These are phyloP conservation scores for Umimayanthus chanpuru DNA, from an alignment of 92 coral and sea anemone genomes.

Conservation along the genomic window DNA sequence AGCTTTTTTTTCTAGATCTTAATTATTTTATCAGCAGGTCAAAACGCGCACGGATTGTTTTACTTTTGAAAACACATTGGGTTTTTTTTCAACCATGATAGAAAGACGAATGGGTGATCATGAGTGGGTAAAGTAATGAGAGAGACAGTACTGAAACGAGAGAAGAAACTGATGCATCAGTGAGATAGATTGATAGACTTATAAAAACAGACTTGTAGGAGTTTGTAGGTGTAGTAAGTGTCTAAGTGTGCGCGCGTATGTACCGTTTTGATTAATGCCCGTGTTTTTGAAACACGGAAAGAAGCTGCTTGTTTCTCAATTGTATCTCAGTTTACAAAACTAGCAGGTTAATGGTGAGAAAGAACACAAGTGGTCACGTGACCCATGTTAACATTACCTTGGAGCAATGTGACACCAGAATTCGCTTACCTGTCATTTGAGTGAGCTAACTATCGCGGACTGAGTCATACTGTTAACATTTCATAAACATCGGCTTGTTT, in stretches of 20 bases:
- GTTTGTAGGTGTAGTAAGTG: too few relatives aligned
- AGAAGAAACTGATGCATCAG: background rate
- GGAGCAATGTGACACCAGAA: background rate
- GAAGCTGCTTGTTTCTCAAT: too few relatives aligned
- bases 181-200: background rate
- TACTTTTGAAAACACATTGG: background rate
- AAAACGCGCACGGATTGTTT: background rate
- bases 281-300: background rate
- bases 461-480: conserved; percentile 22
- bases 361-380: background rate
- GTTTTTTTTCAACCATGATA: background rate
- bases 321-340: background rate
- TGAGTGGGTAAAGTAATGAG: background rate
- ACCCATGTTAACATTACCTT: background rate
- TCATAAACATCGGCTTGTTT: conserved; percentile 27
- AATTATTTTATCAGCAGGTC: background rate
- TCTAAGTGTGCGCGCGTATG: background rate
- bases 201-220: background rate
- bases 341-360: background rate
- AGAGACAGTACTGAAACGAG: background rate
- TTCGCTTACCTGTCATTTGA: background rate
- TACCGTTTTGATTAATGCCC: too few relatives aligned
- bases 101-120: background rate
- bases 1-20: conserved; percentile 1
- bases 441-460: conserved; percentile 19